Conservation (phyloP, 2,888 invertebrate species). For the Hybos culiciformis region DNA sequence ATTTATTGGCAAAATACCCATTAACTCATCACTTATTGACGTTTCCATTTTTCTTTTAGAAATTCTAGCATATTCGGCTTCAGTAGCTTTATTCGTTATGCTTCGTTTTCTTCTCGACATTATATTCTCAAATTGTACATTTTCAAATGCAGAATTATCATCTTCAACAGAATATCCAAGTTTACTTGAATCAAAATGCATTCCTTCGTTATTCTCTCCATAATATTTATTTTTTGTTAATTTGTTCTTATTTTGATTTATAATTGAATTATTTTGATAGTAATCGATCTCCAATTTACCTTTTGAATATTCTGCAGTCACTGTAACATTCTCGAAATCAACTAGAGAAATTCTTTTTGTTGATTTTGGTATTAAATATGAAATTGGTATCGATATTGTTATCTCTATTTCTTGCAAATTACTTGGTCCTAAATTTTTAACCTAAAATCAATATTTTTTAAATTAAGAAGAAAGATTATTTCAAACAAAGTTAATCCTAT, state of each 20-base stretch:
- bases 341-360: slow-evolving; percentile 24
- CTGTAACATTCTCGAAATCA: slow-evolving; percentile 25
- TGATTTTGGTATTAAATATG: slow-evolving; percentile 25
- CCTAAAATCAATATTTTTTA: slow-evolving; percentile 14
- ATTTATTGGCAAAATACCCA: slow-evolving; percentile 29
- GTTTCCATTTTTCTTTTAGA: slow-evolving; percentile 24
- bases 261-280: slow-evolving; percentile 13
- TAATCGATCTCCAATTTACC: slow-evolving; percentile 10
- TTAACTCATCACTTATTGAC: slow-evolving; percentile 27
- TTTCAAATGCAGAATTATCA: no score
- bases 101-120: slow-evolving; percentile 19
- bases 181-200: slow-evolving; percentile 14
- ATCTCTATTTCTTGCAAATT: slow-evolving; percentile 27
- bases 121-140: neutral
- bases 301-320: slow-evolving; percentile 15
- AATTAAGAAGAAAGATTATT: neutral
- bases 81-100: slow-evolving; percentile 20
- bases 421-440: slow-evolving; percentile 34
- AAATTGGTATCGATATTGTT: slow-evolving; percentile 28
- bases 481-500: neutral
- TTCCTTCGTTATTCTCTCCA: slow-evolving; percentile 1
- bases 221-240: neutral
- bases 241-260: slow-evolving; percentile 11
- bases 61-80: slow-evolving; percentile 27
- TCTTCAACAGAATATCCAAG: slow-evolving; percentile 10